Percentiles rank a stretch among this genome's conserved stretches.
phyloP scores from a whole-genome alignment of 2,797 vertebrate genomes.

The Periparus ater region DNA sequence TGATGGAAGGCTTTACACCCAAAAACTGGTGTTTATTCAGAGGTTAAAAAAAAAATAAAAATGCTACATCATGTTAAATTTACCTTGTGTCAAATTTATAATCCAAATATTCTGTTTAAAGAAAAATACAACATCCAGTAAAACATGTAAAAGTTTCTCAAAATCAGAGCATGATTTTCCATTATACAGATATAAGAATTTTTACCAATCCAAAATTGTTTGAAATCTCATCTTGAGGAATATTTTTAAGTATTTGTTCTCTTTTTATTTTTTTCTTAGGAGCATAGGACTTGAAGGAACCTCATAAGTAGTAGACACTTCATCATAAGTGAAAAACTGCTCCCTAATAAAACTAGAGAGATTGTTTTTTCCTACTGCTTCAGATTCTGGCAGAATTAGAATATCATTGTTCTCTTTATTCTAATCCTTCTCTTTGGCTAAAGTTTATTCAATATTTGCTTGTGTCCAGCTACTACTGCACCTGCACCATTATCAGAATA shows the following conservation, averaged over 20 bases:
- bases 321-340: not conserved
- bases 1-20: not conserved
- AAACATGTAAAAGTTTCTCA: not conserved
- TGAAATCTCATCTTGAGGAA: not conserved
- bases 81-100: not conserved
- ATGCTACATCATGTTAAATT: not conserved
- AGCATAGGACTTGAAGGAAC: not conserved
- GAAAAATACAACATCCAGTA: not conserved
- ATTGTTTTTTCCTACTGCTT: not conserved
- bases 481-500: not conserved
- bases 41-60: not conserved
- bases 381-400: not conserved
- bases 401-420: not conserved
- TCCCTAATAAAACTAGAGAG: not conserved
- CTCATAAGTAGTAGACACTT: not conserved
- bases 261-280: not conserved
- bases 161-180: not conserved
- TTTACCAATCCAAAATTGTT: not conserved
- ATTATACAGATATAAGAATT: not conserved
- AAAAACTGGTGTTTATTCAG: not conserved
- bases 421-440: not conserved
- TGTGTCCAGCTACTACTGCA: not conserved
- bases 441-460: not conserved
- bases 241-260: not conserved
- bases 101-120: not conserved